These are phyloP conservation scores for Nycticryphes semicollaris DNA, from an alignment of 2,113 vertebrate genomes.

Conservation along the genomic window DNA sequence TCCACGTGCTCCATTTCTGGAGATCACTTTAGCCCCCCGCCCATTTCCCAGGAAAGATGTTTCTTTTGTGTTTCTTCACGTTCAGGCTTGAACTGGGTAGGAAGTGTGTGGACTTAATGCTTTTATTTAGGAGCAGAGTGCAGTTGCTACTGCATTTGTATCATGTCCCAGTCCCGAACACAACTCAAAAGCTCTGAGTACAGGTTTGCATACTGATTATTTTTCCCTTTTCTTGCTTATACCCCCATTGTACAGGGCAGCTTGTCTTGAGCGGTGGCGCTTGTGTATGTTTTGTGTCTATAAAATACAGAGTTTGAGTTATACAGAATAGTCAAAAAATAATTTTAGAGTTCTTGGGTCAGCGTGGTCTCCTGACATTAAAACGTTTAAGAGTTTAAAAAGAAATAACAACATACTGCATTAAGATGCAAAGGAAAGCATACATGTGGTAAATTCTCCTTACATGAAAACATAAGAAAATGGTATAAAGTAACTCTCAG, in stretches of 20 bases:
- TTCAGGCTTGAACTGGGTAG: background rate
- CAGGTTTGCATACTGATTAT: background rate
- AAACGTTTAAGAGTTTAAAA: background rate
- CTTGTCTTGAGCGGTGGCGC: background rate
- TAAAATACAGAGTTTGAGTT: background rate
- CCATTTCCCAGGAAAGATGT: background rate
- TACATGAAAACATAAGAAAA: background rate
- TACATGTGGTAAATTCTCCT: background rate
- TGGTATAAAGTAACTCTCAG: background rate
- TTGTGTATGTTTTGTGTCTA: background rate
- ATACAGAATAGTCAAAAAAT: background rate
- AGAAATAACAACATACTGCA: background rate
- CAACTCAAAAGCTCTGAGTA: background rate
- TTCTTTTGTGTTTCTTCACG: background rate
- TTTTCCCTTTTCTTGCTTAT: background rate
- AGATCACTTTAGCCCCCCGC: background rate
- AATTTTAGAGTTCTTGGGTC: background rate
- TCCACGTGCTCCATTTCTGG: background rate
- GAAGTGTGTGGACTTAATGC: background rate
- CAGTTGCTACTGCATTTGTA: background rate
- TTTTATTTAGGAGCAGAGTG: background rate
- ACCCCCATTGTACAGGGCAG: background rate
- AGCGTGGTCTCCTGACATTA: background rate
- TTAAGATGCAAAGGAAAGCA: background rate
- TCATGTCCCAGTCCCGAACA: background rate